Evolutionary conservation across 2,113 vertebrate species (phyloP).

Genomic region (Psilopogon haemacephalus): DNA sequence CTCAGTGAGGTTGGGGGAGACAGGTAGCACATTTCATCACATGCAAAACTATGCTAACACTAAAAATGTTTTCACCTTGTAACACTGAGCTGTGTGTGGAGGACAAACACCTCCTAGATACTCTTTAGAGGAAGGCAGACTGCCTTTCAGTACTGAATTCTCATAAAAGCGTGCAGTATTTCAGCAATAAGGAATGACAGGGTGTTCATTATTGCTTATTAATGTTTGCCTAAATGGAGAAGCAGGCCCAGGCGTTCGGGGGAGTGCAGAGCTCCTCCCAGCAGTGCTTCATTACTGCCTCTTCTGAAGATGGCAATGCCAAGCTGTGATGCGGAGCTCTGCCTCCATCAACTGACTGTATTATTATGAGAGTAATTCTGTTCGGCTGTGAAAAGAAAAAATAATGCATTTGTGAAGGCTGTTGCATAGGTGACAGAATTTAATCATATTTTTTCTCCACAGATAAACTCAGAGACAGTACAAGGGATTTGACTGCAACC

Average conservation of each 20-base stretch:
- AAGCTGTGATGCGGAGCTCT: background rate
- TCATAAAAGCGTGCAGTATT: background rate
- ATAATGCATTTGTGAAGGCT: background rate
- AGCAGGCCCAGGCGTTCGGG: slow-evolving; percentile 4
- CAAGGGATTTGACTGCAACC: background rate
- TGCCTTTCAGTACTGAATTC: background rate
- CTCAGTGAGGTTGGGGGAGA: background rate
- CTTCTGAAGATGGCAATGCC: background rate
- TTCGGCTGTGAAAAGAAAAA: background rate
- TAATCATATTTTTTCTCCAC: background rate
- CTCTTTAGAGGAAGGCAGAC: background rate
- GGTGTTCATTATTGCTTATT: background rate
- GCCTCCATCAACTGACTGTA: background rate
- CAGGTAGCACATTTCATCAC: background rate
- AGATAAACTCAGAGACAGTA: background rate
- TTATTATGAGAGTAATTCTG: background rate
- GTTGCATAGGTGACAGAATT: background rate
- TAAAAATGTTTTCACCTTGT: background rate
- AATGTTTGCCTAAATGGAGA: slow-evolving; percentile 46
- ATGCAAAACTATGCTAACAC: background rate
- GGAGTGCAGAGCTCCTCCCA: slow-evolving; percentile 20
- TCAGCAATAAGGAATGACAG: slow-evolving; percentile 14
- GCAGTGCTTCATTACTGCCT: background rate
- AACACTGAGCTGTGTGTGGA: background rate
- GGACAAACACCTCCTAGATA: background rate